Evolutionary conservation across 1,140 invertebrate species (phyloP), one percentile per base, ranked within the genome.

Genomic region (Euschistus heros): DNA sequence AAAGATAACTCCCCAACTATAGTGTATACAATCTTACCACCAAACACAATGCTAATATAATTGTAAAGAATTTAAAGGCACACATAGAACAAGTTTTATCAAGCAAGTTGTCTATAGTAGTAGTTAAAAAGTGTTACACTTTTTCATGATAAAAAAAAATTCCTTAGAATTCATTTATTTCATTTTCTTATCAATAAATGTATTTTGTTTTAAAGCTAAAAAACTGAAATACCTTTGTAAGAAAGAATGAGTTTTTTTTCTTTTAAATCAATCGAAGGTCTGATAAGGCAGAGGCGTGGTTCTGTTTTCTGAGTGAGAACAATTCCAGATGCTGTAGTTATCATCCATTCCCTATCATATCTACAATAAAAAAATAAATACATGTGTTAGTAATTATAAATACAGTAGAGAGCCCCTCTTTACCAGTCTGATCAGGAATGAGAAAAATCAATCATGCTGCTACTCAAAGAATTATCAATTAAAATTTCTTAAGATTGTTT

Each of bases 271-370:
- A 94, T 81, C 13, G 75, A 72, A 3, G 94, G 92, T 70, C 76
- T 80, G n/a, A 98, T 83, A 26, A 89, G 75, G 76, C 92, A 94
- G 71, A 97, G 79, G 68, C 80, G 82, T 0, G 86, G 81, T 70
- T 87, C 83, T 62, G 87, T 82, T 74, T 97, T 97, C 75, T 97
- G 93, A 30, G 91, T 95, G 17, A 97, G 73, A 65, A 86, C 87
- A 50, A 87, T 81, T 24, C 92, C 92, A 71, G 82, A 79, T 17
- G 79, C 75, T 69, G 85, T 88, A 1, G 94, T 79, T 65, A 98
- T 86, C 87, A 96, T 92, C 92, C 92, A 97, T 71, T 89, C 81
- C 70, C 94, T 80, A 75, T 98, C 95, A 75, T 88, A 95, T 71
- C 86, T 77, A 18, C 0, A 60, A 42, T n/a, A 33, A n/a, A 61